A percentile compares a stretch with the other conserved stretches of the same genome.
phyloP scores from a whole-genome alignment of 2,797 vertebrate genomes.

The Podarcis lilfordi region DNA sequence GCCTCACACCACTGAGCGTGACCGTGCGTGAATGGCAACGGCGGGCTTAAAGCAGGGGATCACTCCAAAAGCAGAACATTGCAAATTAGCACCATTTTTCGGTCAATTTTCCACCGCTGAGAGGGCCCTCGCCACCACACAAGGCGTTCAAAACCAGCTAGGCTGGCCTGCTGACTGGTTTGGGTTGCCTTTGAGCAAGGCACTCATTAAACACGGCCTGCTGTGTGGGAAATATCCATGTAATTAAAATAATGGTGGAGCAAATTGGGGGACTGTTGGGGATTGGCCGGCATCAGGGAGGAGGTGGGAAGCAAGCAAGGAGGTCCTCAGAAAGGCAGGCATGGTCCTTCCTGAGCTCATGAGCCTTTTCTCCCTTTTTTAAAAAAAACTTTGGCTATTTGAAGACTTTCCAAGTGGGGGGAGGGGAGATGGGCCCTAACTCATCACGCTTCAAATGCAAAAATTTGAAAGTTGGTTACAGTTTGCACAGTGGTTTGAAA shows the following conservation, averaged over 20 bases:
- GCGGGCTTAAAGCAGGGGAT: neutral
- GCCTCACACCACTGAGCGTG: neutral
- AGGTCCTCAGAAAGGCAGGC: neutral
- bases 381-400: too few relatives aligned
- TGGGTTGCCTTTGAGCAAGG: slow-evolving; percentile 1
- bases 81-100: slow-evolving; percentile 67
- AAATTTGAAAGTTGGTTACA: neutral
- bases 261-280: neutral
- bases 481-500: neutral
- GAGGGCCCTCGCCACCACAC: slow-evolving; percentile 11
- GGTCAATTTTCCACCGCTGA: slow-evolving; percentile 68
- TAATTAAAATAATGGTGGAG: slow-evolving; percentile 34
- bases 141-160: slow-evolving; percentile 21
- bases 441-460: neutral
- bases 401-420: neutral
- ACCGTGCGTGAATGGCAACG: neutral
- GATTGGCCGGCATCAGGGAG: neutral
- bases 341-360: too few relatives aligned
- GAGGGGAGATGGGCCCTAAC: too few relatives aligned
- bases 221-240: slow-evolving; percentile 37
- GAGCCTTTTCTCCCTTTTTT: accelerated
- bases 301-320: neutral
- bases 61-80: slow-evolving; percentile 66
- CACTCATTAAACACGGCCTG: slow-evolving; percentile 21
- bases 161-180: neutral